Evolutionary conservation across 2,113 vertebrate species (phyloP).

Genomic region (Megaleporinus macrocephalus): DNA sequence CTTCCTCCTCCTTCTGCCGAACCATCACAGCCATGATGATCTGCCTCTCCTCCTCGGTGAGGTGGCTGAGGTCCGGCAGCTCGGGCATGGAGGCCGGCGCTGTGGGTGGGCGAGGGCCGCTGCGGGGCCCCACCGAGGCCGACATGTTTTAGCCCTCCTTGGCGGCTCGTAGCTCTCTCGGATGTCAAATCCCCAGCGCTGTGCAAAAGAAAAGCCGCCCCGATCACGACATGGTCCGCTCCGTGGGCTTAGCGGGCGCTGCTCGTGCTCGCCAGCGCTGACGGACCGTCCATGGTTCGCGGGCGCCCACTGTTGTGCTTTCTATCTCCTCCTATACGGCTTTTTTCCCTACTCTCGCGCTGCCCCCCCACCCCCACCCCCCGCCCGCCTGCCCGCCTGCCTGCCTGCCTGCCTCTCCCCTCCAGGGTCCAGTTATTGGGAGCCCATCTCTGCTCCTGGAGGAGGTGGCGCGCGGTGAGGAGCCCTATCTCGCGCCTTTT

Average conservation of each 20-base stretch:
- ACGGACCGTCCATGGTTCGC: slow-evolving; percentile 85
- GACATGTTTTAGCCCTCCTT: slow-evolving; percentile 85
- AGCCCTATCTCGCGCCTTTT: slow-evolving; percentile 44
- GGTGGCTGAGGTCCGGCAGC: slow-evolving; percentile 97
- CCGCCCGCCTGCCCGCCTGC: slow-evolving; percentile 28
- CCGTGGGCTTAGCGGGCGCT: slow-evolving; percentile 78
- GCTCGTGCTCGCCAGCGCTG: slow-evolving; percentile 71
- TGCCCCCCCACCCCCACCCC: slow-evolving; percentile 71
- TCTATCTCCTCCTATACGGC: slow-evolving; percentile 48
- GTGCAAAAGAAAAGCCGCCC: slow-evolving; percentile 55
- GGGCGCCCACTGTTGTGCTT: slow-evolving; percentile 77
- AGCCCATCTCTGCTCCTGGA: slow-evolving; percentile 81
- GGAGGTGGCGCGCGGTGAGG: slow-evolving; percentile 55
- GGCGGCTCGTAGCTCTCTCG: slow-evolving; percentile 76
- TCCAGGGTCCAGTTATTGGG: slow-evolving; percentile 76
- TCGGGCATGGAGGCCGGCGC: slow-evolving; percentile 91
- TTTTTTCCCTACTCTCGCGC: slow-evolving; percentile 68
- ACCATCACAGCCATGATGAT: slow-evolving; percentile 99
- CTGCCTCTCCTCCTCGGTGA: slow-evolving; percentile 97
- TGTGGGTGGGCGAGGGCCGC: slow-evolving; percentile 91
- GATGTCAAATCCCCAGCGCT: slow-evolving; percentile 74
- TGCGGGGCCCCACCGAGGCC: slow-evolving; percentile 90
- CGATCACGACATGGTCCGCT: slow-evolving; percentile 87
- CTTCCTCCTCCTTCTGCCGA: slow-evolving; percentile 96
- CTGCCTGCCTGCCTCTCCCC: slow-evolving; percentile 64